Base-by-base conservation (phyloP, 2,113 vertebrate species). In the Chrysochloris asiatica region DNA sequence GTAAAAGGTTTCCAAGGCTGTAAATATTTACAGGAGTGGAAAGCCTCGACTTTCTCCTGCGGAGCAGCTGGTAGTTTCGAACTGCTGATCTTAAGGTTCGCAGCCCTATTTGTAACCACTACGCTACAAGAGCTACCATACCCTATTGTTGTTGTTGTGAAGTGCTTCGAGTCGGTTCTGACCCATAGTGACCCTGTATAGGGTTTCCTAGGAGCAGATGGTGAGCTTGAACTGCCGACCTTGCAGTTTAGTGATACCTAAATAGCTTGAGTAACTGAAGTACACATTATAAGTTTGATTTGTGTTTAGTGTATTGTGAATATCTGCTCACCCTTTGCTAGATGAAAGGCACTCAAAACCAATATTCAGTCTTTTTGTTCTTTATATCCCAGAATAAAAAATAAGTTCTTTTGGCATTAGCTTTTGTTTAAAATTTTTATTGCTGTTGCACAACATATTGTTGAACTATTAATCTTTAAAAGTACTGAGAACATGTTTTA, bases 381-480 rank as follows among this genome's bases (percentile, higher is more conserved):
- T 93, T 94, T 95, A 90, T 89, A 79, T 81, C 52, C 30, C 28
- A 69, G 41, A 87, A 84, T 84, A 88, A 92, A 85, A 45, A 77
- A 79, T 71, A 91, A 78, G 45, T 86, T 84, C 52, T 91, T 45
- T 28, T 88, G 33, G 83, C 67, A 71, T 83, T 61, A 54, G 72
- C 33, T 76, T 94, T 95, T 78, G 91, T 94, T 91, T 93, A 97
- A 94, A 89, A 92, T 95, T 95, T 93, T 95, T 95, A 86, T 90
- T 75, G 54, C 83, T 93, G 76, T 81, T 80, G 71, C 86, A 91
- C 76, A 90, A 88, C 61, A 90, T 88, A 78, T 69, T 73, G 88
- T n/a, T 93, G 80, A 93, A 79, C 45, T 69, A 86, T 95, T 95
- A 52, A 90, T 95, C 90, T 94, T 90, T 81, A 50, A 93, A 94